phyloP scores from a whole-genome alignment of 2,113 vertebrate species.

The Edolisoma coerulescens region DNA sequence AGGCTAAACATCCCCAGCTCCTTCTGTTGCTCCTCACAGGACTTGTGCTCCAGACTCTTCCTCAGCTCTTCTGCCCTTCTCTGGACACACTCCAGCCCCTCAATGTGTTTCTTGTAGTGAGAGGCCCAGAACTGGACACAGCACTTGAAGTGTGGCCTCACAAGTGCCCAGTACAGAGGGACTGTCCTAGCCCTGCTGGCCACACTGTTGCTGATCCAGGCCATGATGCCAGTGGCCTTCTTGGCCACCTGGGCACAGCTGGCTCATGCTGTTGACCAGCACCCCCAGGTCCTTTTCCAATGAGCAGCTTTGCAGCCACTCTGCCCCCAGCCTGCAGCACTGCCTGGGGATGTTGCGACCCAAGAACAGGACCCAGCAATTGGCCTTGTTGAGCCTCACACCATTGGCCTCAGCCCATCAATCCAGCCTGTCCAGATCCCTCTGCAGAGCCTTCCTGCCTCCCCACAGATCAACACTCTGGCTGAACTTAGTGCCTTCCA shows the following conservation, averaged over 20 bases:
- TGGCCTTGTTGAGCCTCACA: not conserved
- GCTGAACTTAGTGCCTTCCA: not conserved
- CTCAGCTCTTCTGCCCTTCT: not conserved
- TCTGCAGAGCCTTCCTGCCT: not conserved
- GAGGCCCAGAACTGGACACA: not conserved
- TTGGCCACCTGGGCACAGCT: not conserved
- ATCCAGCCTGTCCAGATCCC: not conserved
- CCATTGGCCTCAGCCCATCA: not conserved
- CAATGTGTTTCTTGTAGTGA: fast-evolving
- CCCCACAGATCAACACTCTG: not conserved
- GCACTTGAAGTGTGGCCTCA: not conserved
- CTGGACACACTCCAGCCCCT: fast-evolving
- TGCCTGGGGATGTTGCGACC: fast-evolving
- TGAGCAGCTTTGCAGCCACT: not conserved
- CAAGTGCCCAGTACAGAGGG: fast-evolving
- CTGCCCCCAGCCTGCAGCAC: not conserved
- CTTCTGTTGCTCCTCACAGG: not conserved
- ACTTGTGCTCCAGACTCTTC: not conserved
- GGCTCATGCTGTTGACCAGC: not conserved
- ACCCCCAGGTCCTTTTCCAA: not conserved
- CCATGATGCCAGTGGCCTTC: not conserved
- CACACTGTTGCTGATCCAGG: not conserved
- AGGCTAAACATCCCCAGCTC: not conserved
- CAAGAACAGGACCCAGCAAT: not conserved
- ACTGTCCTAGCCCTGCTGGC: not conserved